phyloP scores from a whole-genome alignment of 2,888 invertebrate species.

The Neoitamus cyanurus region DNA sequence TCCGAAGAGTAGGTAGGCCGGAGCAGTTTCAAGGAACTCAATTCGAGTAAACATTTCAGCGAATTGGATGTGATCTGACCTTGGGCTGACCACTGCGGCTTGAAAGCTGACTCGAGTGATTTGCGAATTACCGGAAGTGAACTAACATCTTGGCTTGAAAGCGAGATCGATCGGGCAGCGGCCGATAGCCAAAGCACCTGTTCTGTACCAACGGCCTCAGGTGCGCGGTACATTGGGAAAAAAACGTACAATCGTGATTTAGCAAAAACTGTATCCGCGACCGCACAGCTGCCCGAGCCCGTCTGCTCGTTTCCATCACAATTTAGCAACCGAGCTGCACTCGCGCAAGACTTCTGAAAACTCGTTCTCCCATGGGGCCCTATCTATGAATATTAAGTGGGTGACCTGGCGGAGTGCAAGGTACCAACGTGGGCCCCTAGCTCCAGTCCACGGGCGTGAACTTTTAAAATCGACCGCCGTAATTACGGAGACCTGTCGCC shows the following conservation, averaged over 20 bases:
- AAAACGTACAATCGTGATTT: neutral
- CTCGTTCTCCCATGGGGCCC: neutral
- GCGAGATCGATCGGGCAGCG: neutral
- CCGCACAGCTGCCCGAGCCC: neutral
- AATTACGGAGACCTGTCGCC: neutral
- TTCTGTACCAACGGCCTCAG: neutral
- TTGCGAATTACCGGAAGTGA: neutral
- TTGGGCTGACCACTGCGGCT: neutral
- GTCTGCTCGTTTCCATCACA: neutral
- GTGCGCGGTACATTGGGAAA: neutral
- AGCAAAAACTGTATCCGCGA: neutral
- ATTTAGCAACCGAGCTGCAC: neutral
- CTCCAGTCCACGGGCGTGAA: neutral
- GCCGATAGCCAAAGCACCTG: neutral
- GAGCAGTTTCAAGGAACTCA: neutral
- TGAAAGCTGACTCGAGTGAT: neutral
- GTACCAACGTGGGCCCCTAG: neutral
- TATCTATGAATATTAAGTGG: neutral
- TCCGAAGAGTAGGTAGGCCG: neutral
- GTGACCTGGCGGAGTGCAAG: neutral
- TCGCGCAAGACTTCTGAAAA: neutral
- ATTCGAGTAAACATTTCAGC: neutral
- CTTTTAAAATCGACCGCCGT: neutral
- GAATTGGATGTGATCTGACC: neutral
- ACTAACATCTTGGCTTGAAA: neutral